Percentiles rank a stretch among this genome's conserved stretches.
Evolutionary conservation across 2,113 vertebrate species (phyloP).

Genomic region (Notechis scutatus): DNA sequence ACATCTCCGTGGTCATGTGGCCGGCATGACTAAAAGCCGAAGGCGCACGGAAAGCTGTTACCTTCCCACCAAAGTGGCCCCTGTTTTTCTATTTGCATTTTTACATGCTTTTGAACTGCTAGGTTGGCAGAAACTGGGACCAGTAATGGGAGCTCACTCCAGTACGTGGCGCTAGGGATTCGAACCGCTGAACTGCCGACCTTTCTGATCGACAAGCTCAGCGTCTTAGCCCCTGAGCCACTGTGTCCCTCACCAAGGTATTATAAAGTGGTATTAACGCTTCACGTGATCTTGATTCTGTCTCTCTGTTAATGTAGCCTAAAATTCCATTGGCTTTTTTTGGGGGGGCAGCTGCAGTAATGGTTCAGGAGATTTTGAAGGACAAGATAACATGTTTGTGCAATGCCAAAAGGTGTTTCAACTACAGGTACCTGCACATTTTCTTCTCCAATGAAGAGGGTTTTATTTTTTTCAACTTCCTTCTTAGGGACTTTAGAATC

Average conservation of each 20-base stretch:
- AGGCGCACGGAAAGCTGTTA: too few species aligned
- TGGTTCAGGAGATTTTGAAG: background rate
- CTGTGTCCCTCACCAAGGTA: background rate
- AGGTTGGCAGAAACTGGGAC: too few species aligned
- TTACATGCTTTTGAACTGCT: too few species aligned
- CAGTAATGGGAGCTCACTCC: too few species aligned
- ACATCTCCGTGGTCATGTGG: too few species aligned
- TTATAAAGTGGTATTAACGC: background rate
- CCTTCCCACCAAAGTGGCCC: too few species aligned
- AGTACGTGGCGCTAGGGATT: too few species aligned
- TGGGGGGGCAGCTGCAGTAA: background rate
- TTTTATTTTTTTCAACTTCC: background rate
- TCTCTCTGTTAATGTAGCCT: background rate
- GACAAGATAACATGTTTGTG: background rate
- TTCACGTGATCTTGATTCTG: background rate
- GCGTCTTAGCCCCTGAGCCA: too few species aligned
- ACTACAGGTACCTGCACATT: background rate
- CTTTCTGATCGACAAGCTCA: too few species aligned
- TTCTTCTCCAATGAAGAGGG: background rate
- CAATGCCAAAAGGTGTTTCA: background rate
- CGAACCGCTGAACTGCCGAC: too few species aligned
- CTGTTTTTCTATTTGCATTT: too few species aligned
- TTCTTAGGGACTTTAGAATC: background rate
- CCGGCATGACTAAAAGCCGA: too few species aligned
- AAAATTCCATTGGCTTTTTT: background rate